Evolutionary conservation across 2,888 invertebrate genomes (phyloP).

Genomic region (Aelia acuminata): DNA sequence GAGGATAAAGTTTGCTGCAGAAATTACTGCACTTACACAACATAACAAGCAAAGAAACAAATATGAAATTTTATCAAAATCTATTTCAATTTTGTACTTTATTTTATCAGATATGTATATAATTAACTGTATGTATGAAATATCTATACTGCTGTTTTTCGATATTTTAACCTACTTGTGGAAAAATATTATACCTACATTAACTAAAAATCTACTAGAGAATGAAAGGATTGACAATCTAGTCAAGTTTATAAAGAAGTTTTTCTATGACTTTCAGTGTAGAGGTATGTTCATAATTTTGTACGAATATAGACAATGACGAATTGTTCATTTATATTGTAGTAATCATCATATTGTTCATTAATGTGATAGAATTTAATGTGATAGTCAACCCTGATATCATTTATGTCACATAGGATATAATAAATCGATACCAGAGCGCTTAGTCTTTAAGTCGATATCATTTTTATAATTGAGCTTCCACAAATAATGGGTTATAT

Average conservation of each 20-base stretch:
- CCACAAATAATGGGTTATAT: no score
- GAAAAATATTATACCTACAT: slow-evolving; percentile 20
- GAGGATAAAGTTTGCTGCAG: background rate
- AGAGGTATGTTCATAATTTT: slow-evolving; percentile 22
- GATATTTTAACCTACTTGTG: slow-evolving; percentile 5
- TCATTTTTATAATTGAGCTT: no score
- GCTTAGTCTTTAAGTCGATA: no score
- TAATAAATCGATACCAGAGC: no score
- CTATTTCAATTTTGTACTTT: slow-evolving; percentile 92
- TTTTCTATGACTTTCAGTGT: slow-evolving; percentile 27
- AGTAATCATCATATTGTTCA: no score
- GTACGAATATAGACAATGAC: no score
- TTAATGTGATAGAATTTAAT: no score
- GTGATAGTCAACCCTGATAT: no score
- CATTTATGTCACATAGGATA: no score
- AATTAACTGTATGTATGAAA: slow-evolving; percentile 91
- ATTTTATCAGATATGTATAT: slow-evolving; percentile 90
- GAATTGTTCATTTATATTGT: no score
- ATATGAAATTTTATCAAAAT: slow-evolving; percentile 86
- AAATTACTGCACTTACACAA: slow-evolving; percentile 65
- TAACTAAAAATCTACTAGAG: background rate
- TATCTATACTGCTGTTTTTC: slow-evolving; percentile 23
- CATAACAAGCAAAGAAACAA: slow-evolving; percentile 89
- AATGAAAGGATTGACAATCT: background rate
- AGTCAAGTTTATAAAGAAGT: background rate